phyloP scores from a whole-genome alignment of 1,140 invertebrate species.

The Trachymyrmex cornetzi region DNA sequence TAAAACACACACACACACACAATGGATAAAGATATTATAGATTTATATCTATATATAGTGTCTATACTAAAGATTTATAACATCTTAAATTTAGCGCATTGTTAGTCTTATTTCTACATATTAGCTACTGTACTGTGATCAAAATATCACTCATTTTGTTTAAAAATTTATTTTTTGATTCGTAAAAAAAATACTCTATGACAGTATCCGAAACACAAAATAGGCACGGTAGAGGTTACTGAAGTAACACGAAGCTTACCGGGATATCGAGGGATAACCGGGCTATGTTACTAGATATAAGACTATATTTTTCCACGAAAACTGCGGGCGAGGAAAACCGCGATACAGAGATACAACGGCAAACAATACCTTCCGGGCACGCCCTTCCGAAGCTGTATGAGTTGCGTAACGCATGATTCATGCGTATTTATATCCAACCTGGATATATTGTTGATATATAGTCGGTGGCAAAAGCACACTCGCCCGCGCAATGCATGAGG shows the following conservation, averaged over 20 bases:
- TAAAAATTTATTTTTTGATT: not conserved
- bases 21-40: too few relatives aligned
- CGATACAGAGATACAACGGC: constrained; percentile 24
- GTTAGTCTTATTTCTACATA: too few relatives aligned
- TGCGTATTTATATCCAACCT: constrained; percentile 44
- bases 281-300: not conserved
- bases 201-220: not conserved
- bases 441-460: constrained; percentile 23
- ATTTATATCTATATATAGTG: too few relatives aligned
- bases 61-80: too few relatives aligned
- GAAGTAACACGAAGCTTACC: constrained; percentile 40
- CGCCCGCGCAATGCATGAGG: too few relatives aligned
- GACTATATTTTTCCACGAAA: constrained; percentile 34
- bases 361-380: constrained; percentile 59
- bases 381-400: constrained; percentile 38
- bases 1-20: too few relatives aligned
- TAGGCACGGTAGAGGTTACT: constrained; percentile 17
- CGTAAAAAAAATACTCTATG: not conserved
- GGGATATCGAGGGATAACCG: constrained; percentile 31
- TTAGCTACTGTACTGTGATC: too few relatives aligned
- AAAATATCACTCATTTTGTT: not conserved
- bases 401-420: constrained; percentile 56
- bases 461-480: not conserved
- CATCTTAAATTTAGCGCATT: too few relatives aligned
- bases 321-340: constrained; percentile 40